These are phyloP conservation scores for Rhagonycha lutea DNA, from an alignment of 2,888 invertebrate genomes.

Conservation along the genomic window DNA sequence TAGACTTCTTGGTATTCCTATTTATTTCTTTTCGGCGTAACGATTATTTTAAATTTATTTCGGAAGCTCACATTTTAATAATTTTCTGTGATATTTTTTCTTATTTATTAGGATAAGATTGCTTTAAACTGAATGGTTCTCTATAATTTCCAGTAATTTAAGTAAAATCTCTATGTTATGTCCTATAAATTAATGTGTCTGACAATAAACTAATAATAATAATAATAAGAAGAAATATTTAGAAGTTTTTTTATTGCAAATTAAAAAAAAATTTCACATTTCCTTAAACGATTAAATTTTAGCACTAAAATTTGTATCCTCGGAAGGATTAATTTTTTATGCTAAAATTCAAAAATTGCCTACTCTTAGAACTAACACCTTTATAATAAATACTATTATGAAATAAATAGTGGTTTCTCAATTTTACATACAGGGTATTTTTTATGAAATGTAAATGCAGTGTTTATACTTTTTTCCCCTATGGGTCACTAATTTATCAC, in stretches of 20 bases:
- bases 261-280: background rate
- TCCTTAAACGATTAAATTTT: conserved; percentile 47
- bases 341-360: conserved; percentile 48
- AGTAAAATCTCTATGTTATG: background rate
- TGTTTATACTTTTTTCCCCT: background rate
- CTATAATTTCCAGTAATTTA: background rate
- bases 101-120: background rate
- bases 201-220: conserved; percentile 1
- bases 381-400: background rate
- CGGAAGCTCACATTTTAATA: background rate
- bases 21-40: background rate
- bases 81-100: background rate
- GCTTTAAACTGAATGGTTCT: background rate
- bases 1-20: too few relatives aligned
- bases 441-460: background rate
- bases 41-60: background rate
- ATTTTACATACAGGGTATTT: background rate
- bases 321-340: conserved; percentile 35
- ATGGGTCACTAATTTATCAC: background rate
- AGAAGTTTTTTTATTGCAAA: background rate
- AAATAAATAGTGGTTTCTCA: background rate
- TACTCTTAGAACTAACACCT: background rate
- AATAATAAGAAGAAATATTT: background rate
- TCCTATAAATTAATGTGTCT: background rate
- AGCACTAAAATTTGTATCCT: conserved; percentile 43